Conservation (phyloP, 1,140 invertebrate species). For the Aphidius ervi region DNA sequence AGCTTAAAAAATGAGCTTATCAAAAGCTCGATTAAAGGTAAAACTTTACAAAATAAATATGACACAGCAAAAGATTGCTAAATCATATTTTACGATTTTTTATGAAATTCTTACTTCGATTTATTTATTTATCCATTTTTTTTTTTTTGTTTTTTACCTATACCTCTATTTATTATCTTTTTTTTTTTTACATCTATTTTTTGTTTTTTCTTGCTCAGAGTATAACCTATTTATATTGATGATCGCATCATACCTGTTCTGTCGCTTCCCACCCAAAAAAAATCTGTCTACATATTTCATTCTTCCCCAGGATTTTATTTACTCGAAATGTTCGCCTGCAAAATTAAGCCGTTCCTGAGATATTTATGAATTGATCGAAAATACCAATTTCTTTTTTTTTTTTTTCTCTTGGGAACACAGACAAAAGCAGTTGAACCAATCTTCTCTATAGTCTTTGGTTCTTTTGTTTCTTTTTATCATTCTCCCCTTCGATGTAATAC, state of each 20-base stretch:
- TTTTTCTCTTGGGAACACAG: no score
- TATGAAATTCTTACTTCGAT: no score
- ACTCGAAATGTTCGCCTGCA: slow-evolving; percentile 39
- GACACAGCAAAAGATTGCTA: no score
- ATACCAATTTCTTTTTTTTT: slow-evolving; percentile 19
- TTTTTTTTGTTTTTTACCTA: no score
- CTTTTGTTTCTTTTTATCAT: slow-evolving; percentile 5
- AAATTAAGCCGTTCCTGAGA: slow-evolving; percentile 56
- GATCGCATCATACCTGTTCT: no score
- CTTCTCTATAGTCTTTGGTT: slow-evolving; percentile 1
- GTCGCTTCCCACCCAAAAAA: no score
- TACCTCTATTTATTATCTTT: no score
- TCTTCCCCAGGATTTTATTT: slow-evolving; percentile 48
- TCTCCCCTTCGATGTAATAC: not conserved
- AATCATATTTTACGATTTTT: no score
- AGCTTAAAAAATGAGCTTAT: no score
- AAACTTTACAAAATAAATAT: no score
- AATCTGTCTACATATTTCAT: slow-evolving; percentile 49
- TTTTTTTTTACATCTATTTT: not conserved
- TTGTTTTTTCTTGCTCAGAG: slow-evolving; percentile 22
- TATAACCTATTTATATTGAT: slow-evolving; percentile 22
- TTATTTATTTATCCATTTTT: no score
- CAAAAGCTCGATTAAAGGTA: no score
- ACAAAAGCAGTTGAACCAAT: slow-evolving; percentile 42
- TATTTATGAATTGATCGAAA: slow-evolving; percentile 52